These are phyloP conservation scores for Acyrthosiphon pisum DNA, from an alignment of 1,140 invertebrate genomes.

Conservation along the genomic window DNA sequence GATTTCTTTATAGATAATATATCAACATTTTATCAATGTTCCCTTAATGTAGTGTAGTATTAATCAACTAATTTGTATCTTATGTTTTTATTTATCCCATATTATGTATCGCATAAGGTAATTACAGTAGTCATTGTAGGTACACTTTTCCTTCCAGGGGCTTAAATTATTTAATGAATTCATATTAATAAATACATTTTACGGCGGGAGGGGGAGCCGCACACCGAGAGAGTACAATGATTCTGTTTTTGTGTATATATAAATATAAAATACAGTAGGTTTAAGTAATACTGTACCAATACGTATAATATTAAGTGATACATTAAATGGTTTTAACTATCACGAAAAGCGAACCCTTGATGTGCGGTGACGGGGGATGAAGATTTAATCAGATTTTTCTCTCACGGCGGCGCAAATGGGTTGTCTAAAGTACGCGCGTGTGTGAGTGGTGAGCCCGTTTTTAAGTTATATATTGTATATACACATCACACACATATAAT, in stretches of 20 bases:
- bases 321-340: neutral
- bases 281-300: neutral
- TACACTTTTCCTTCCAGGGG: neutral
- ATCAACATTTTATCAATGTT: too few species aligned
- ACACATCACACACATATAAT: neutral
- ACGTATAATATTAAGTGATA: neutral
- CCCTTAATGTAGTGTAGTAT: neutral
- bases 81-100: neutral
- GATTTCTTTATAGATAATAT: neutral
- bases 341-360: neutral
- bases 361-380: neutral
- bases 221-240: neutral
- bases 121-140: neutral
- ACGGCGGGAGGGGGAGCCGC: neutral
- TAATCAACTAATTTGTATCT: neutral
- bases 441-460: neutral
- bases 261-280: neutral
- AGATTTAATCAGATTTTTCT: neutral
- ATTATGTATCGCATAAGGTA: neutral
- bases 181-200: neutral
- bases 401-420: neutral
- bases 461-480: conserved; percentile 2
- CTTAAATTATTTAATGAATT: neutral
- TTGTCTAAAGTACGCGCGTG: too few species aligned
- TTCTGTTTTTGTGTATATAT: neutral